These are phyloP conservation scores for Lepeophtheirus salmonis DNA, from an alignment of 1,140 invertebrate species.

Conservation along the genomic window DNA sequence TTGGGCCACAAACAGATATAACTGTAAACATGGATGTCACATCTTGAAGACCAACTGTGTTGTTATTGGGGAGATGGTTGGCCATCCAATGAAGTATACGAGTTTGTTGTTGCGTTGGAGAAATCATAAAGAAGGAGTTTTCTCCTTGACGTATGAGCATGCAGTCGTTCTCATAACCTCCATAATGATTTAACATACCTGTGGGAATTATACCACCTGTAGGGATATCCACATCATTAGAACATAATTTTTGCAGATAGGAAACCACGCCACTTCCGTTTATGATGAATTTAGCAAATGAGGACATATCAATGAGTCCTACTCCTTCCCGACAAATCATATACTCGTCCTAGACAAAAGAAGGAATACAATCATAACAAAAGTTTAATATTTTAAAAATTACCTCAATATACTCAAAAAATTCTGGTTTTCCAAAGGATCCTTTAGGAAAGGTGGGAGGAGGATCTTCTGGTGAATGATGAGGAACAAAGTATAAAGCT, in stretches of 20 bases:
- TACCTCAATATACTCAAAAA: conserved; percentile 17
- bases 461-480: conserved; percentile 11
- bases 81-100: conserved; percentile 78
- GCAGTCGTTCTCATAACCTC: conserved; percentile 97
- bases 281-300: conserved; percentile 90
- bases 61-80: conserved; percentile 53
- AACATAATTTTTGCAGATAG: conserved; percentile 78
- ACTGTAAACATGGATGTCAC: conserved; percentile 96
- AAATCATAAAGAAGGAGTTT: conserved; percentile 94
- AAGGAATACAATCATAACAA: not conserved
- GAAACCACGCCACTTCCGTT: conserved; percentile 71
- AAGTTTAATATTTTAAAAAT: not conserved
- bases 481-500: conserved; percentile 60
- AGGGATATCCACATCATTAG: conserved; percentile 86
- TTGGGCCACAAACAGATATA: conserved; percentile 77
- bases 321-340: conserved; percentile 78
- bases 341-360: conserved; percentile 63
- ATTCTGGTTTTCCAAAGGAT: conserved; percentile 18
- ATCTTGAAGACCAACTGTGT: conserved; percentile 66
- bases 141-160: conserved; percentile 65
- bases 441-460: conserved; percentile 6
- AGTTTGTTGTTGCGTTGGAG: conserved; percentile 90
- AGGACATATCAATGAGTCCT: conserved; percentile 88
- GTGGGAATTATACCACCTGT: conserved; percentile 89
- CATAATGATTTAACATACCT: conserved; percentile 85